These are phyloP conservation scores for Ericerus pela DNA, from an alignment of 1,140 invertebrate genomes.

Conservation along the genomic window DNA sequence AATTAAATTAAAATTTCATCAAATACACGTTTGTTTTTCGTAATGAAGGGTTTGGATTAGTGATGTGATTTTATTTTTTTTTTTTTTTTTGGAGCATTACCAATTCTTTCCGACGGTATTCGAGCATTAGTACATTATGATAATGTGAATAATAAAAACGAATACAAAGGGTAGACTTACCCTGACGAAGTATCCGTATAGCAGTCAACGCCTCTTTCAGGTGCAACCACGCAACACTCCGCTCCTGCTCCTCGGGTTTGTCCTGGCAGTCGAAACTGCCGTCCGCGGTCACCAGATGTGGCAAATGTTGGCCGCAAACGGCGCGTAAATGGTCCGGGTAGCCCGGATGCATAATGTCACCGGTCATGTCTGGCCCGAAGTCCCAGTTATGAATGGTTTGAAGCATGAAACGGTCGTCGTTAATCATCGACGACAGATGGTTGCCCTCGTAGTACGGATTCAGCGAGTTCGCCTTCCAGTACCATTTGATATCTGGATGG, in stretches of 20 bases:
- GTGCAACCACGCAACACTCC: slow-evolving; percentile 54
- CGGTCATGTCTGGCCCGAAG: slow-evolving; percentile 71
- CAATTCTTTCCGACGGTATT: too few relatives aligned
- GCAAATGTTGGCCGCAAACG: slow-evolving; percentile 23
- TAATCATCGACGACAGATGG: slow-evolving; percentile 50
- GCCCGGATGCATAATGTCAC: slow-evolving; percentile 49
- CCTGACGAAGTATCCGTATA: slow-evolving; percentile 47
- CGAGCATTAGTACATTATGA: too few relatives aligned
- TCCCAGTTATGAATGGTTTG: slow-evolving; percentile 63
- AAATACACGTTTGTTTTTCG: too few relatives aligned
- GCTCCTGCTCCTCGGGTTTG: slow-evolving; percentile 73
- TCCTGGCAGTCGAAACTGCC: slow-evolving; percentile 78
- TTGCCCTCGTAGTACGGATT: slow-evolving; percentile 89
- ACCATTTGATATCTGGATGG: slow-evolving; percentile 42
- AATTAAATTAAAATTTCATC: too few relatives aligned
- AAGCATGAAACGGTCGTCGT: slow-evolving; percentile 71
- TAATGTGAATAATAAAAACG: too few relatives aligned
- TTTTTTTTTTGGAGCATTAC: too few relatives aligned
- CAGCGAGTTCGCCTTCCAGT: slow-evolving; percentile 70
- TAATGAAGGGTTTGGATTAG: too few relatives aligned
- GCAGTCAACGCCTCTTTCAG: slow-evolving; percentile 68
- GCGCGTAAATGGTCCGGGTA: slow-evolving; percentile 2
- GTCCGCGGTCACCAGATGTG: slow-evolving; percentile 71
- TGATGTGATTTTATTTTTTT: too few relatives aligned
- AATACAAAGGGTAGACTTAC: too few relatives aligned